A percentile compares a stretch with the other conserved stretches of the same genome.
Conservation (phyloP, 1,140 invertebrate species). For the Aculops lycopersici region DNA sequence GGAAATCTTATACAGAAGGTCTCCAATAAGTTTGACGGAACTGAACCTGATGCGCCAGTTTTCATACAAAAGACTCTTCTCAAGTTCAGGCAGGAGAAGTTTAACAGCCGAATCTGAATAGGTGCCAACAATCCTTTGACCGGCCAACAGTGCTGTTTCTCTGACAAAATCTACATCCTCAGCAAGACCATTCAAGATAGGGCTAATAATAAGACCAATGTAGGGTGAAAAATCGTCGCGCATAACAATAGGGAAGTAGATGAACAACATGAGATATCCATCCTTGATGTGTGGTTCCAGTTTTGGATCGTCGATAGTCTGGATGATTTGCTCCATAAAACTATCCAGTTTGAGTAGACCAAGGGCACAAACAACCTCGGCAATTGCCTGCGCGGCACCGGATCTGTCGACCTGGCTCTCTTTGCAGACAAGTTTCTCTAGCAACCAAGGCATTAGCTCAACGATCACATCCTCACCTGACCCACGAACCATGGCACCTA, state of each 20-base stretch:
- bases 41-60: slow-evolving; percentile 94
- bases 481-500: slow-evolving; percentile 75
- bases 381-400: slow-evolving; percentile 79
- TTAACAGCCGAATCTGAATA: slow-evolving; percentile 87
- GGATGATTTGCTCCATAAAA: slow-evolving; percentile 92
- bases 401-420: slow-evolving; percentile 71
- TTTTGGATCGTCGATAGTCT: slow-evolving; percentile 65
- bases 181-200: slow-evolving; percentile 67
- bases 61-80: slow-evolving; percentile 69
- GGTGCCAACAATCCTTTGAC: slow-evolving; percentile 76
- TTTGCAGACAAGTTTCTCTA: slow-evolving; percentile 89
- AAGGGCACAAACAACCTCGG: slow-evolving; percentile 62
- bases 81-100: slow-evolving; percentile 64
- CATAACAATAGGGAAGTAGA: slow-evolving; percentile 91
- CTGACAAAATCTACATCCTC: slow-evolving; percentile 97
- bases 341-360: slow-evolving; percentile 77
- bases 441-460: slow-evolving; percentile 80
- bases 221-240: slow-evolving; percentile 75
- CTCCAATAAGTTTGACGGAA: slow-evolving; percentile 79
- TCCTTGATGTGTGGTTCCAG: slow-evolving; percentile 91
- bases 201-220: slow-evolving; percentile 85
- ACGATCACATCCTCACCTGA: slow-evolving; percentile 86
- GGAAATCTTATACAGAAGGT: slow-evolving; percentile 78
- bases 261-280: slow-evolving; percentile 99
- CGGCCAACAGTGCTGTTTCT: slow-evolving; percentile 78